Percentiles rank a stretch among this genome's conserved stretches.
These are phyloP conservation scores for Limenitis camilla DNA, from an alignment of 2,888 invertebrate genomes.

Conservation along the genomic window DNA sequence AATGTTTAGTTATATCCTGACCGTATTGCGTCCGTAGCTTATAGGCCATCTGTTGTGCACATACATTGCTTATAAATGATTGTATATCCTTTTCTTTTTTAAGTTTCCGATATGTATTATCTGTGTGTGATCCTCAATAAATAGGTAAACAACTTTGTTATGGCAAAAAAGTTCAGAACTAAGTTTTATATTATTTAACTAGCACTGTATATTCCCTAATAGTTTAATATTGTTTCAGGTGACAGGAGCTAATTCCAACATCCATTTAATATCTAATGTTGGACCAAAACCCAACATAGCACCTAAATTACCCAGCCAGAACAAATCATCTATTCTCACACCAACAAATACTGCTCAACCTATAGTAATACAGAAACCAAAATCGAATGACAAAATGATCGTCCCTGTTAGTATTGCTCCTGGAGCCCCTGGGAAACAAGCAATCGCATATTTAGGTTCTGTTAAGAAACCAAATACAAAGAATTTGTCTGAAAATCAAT, in stretches of 20 bases:
- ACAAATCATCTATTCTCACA: slow-evolving; percentile 58
- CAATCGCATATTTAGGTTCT: slow-evolving; percentile 72
- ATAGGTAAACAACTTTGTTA: no score
- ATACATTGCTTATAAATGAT: no score
- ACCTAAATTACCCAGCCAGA: slow-evolving; percentile 50
- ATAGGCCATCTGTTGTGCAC: no score
- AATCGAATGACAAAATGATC: slow-evolving; percentile 62
- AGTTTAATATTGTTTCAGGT: slow-evolving; percentile 46
- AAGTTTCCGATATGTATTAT: no score
- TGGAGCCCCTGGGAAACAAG: slow-evolving; percentile 55
- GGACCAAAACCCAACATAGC: slow-evolving; percentile 59
- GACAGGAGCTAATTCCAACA: slow-evolving; percentile 56
- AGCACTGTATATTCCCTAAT: background rate
- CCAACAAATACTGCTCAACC: slow-evolving; percentile 64
- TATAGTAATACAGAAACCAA: slow-evolving; percentile 75
- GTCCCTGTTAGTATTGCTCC: slow-evolving; percentile 67
- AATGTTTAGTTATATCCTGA: no score
- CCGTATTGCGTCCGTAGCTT: no score
- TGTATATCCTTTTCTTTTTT: no score
- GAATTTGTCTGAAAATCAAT: slow-evolving; percentile 56
- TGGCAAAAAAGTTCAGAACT: no score
- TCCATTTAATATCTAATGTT: slow-evolving; percentile 63
- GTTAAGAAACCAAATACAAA: slow-evolving; percentile 67
- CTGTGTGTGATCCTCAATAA: no score
- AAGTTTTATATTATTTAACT: no score